phyloP scores from a whole-genome alignment of 2,888 invertebrate species.

The Eupithecia subumbrata region DNA sequence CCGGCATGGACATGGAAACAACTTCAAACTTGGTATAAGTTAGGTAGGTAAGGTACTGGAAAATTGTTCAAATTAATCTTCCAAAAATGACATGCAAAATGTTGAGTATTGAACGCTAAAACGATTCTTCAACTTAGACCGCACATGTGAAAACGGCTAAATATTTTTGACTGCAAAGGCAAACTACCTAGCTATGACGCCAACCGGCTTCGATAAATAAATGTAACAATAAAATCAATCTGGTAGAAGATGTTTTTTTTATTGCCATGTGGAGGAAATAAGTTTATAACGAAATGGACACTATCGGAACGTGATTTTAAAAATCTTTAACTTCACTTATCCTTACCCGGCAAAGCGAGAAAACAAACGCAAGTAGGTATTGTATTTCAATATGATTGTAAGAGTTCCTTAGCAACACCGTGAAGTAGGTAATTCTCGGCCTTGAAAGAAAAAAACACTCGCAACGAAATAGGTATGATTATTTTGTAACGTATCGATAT shows the following conservation, averaged over 20 bases:
- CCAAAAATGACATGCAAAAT: not conserved
- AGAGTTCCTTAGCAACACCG: not conserved
- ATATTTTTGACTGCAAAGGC: constrained; percentile 32
- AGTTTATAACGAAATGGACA: not conserved
- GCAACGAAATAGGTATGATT: not conserved
- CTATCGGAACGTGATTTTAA: not conserved
- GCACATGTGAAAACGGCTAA: constrained; percentile 22
- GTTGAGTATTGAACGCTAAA: not conserved
- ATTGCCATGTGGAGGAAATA: constrained; percentile 1
- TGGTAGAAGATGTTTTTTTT: not conserved
- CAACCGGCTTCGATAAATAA: not conserved
- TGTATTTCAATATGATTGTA: not conserved
- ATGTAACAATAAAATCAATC: constrained; percentile 5
- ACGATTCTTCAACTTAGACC: constrained; percentile 12
- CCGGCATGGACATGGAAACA: not conserved
- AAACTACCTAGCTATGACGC: not conserved
- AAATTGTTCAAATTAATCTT: not conserved
- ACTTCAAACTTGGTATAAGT: not conserved
- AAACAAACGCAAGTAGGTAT: not conserved
- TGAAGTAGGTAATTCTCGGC: not conserved
- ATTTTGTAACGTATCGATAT: constrained; percentile 11
- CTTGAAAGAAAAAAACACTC: constrained; percentile 7
- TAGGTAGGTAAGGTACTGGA: too few relatives aligned
- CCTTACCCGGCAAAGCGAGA: not conserved
- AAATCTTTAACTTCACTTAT: not conserved